A percentile compares a stretch with the other conserved stretches of the same genome.
These are phyloP conservation scores for Callyntrura guangdongensis DNA, from an alignment of 2,888 invertebrate species.

Conservation along the genomic window DNA sequence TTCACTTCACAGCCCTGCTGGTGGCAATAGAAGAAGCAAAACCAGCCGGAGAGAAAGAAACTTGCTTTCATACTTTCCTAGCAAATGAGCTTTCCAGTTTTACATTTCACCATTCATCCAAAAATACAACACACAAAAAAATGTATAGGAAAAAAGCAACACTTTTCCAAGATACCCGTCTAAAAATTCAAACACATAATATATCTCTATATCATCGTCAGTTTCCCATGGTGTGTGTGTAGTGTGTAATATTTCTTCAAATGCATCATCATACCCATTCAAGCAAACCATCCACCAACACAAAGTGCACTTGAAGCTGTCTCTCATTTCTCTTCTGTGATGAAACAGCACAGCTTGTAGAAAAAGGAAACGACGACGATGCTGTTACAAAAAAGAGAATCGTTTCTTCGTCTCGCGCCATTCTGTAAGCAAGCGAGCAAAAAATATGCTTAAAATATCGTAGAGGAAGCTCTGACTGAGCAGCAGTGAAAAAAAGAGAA, in stretches of 20 bases:
- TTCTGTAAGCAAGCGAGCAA: slow-evolving; percentile 12
- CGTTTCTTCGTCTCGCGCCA: background rate
- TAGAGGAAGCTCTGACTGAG: slow-evolving; percentile 18
- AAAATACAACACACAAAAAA: background rate
- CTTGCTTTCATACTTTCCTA: slow-evolving; percentile 23
- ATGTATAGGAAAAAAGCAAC: background rate
- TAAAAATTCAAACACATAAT: slow-evolving; percentile 18
- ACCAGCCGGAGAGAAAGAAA: background rate
- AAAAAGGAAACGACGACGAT: slow-evolving; percentile 32
- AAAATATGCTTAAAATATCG: background rate
- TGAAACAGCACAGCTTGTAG: slow-evolving; percentile 20
- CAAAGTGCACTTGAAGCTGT: background rate
- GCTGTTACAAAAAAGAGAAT: background rate
- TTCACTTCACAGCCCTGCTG: slow-evolving; percentile 21
- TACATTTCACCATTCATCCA: slow-evolving; percentile 55
- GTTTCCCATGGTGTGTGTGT: background rate
- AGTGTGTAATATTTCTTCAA: slow-evolving; percentile 1
- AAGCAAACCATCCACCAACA: slow-evolving; percentile 20
- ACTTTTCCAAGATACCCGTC: background rate
- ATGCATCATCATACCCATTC: background rate
- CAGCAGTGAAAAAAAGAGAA: background rate
- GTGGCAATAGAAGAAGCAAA: background rate
- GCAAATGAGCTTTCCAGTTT: slow-evolving; percentile 63
- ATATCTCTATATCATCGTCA: slow-evolving; percentile 10
- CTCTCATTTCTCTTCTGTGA: background rate